A percentile compares a stretch with the other conserved stretches of the same genome.
Evolutionary conservation across 2,797 vertebrate genomes (phyloP).

Genomic region (Craterocephalus amniculus): DNA sequence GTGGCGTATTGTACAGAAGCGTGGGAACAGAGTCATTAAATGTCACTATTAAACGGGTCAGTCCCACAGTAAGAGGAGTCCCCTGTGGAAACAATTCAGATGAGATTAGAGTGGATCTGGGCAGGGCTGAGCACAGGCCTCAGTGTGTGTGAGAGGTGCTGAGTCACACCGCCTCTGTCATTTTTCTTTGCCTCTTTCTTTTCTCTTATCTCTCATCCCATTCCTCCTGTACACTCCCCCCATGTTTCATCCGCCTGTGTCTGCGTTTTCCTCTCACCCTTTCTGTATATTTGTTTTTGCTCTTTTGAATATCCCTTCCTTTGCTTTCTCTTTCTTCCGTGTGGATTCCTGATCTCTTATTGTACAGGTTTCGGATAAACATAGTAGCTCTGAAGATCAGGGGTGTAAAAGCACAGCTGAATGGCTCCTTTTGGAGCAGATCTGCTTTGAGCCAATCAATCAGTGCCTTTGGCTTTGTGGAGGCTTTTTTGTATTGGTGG

Average conservation of each 20-base stretch:
- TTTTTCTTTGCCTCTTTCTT: constrained; percentile 38
- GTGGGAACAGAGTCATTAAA: constrained; percentile 66
- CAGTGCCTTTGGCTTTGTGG: constrained; percentile 56
- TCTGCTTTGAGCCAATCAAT: constrained; percentile 55
- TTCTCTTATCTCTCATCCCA: constrained; percentile 64
- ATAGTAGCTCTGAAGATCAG: constrained; percentile 30
- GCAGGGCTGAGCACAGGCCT: constrained; percentile 34
- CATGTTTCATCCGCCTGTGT: constrained; percentile 52
- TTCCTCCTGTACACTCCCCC: constrained; percentile 23
- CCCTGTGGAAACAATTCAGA: constrained; percentile 45
- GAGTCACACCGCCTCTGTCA: constrained; percentile 66
- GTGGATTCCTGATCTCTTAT: constrained; percentile 31
- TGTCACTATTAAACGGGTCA: constrained; percentile 59
- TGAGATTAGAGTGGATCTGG: constrained; percentile 48
- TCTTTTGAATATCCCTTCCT: constrained; percentile 35
- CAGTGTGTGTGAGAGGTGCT: constrained; percentile 42
- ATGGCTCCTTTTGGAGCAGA: constrained; percentile 57
- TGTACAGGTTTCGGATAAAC: constrained; percentile 46
- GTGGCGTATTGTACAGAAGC: constrained; percentile 44
- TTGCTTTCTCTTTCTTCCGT: constrained; percentile 36
- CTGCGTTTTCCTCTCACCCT: constrained; percentile 21
- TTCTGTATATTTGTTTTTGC: constrained; percentile 34
- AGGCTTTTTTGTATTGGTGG: constrained; percentile 42
- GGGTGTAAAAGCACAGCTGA: constrained; percentile 40
- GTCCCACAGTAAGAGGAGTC: constrained; percentile 37